Conservation (phyloP, 2,888 invertebrate genomes). For the Lepetodrilus schrolli region DNA sequence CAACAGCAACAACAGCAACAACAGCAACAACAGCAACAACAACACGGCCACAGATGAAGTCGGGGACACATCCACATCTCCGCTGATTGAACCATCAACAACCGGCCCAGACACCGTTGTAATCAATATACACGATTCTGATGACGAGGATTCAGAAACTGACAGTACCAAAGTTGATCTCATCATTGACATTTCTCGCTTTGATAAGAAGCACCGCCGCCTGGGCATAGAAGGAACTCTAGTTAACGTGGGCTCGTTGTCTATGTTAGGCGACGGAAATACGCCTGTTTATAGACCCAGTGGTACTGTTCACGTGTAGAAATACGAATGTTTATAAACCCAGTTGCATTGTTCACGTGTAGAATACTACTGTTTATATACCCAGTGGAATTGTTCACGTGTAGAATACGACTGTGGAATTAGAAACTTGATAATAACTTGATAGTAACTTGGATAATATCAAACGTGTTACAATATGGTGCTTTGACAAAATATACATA, state of each 20-base stretch:
- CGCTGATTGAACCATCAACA: background rate
- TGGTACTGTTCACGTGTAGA: background rate
- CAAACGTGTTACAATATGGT: too few relatives aligned
- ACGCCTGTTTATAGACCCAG: background rate
- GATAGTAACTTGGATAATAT: too few relatives aligned
- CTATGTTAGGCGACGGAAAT: constrained; percentile 20
- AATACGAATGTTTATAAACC: background rate
- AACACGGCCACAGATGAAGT: background rate
- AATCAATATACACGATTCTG: background rate
- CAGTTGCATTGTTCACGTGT: too few relatives aligned
- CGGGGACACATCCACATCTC: background rate
- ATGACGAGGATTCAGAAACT: background rate
- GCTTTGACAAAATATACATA: too few relatives aligned
- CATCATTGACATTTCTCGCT: constrained; percentile 10
- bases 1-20: background rate
- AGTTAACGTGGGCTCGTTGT: background rate
- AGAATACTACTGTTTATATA: too few relatives aligned
- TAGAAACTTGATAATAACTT: too few relatives aligned
- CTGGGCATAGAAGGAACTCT: background rate
- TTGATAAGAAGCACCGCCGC: background rate
- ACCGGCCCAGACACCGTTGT: too few relatives aligned
- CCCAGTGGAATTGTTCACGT: too few relatives aligned
- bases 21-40: too few relatives aligned
- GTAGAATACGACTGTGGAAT: too few relatives aligned
- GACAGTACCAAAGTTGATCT: constrained; percentile 11